Conservation (phyloP, 37 sponge, comb jelly and placozoan species). For the Ephydatia muelleri region DNA sequence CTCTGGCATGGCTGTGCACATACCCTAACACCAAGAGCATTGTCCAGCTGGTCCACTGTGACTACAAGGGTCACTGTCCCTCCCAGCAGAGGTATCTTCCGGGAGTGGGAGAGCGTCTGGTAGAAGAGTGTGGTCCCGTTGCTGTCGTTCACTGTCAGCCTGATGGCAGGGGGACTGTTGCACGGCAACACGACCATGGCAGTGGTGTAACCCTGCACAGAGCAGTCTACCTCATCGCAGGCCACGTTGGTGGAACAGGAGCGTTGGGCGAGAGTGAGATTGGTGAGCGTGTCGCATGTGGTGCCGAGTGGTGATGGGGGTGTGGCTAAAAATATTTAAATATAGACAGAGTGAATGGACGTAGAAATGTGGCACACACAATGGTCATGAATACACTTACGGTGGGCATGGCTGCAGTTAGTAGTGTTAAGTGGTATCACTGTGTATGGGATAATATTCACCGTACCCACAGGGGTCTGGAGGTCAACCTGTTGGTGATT, state of each 20-base stretch:
- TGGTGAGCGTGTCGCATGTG: not conserved
- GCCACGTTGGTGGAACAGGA: not conserved
- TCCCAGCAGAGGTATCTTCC: not conserved
- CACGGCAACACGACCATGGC: not conserved
- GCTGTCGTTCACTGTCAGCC: not conserved
- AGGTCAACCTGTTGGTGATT: not conserved
- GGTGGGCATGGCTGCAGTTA: not conserved
- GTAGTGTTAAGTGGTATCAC: not conserved
- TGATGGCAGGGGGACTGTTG: not conserved
- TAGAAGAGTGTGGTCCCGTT: not conserved
- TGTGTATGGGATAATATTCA: not conserved
- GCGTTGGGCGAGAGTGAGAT: not conserved
- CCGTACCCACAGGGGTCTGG: not conserved
- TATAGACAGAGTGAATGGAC: not conserved
- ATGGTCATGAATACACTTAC: not conserved
- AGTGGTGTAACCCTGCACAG: not conserved
- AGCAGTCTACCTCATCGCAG: not conserved
- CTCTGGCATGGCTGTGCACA: not conserved
- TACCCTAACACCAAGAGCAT: not conserved
- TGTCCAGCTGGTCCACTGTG: conserved; percentile 1
- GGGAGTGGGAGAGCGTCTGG: not conserved
- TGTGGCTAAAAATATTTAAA: not conserved
- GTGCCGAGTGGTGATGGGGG: not conserved
- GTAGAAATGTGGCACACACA: not conserved
- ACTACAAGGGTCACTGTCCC: not conserved